Evolutionary conservation across 64 coral and sea anemone species (phyloP).

Genomic region (Porites australiensis): DNA sequence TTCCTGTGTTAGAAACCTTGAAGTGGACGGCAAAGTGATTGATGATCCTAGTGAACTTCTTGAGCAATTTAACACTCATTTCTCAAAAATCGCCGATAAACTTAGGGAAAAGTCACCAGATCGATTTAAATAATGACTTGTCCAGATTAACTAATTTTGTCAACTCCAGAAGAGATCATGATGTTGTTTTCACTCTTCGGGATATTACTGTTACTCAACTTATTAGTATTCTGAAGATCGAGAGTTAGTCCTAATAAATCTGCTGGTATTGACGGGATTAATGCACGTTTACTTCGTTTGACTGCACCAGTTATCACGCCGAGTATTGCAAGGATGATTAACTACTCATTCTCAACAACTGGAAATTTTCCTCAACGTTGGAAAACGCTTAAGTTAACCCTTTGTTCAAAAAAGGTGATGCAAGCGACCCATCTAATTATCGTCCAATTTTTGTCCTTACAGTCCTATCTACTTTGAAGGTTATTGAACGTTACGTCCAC

Average conservation of each 20-base stretch:
- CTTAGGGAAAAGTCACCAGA: constrained; percentile 17
- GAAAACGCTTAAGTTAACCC: not conserved
- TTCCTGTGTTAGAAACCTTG: not conserved
- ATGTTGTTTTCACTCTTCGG: constrained; percentile 33
- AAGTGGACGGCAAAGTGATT: not conserved
- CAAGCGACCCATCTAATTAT: not conserved
- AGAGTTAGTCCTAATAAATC: constrained; percentile 32
- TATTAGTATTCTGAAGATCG: not conserved
- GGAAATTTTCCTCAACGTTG: too few species aligned
- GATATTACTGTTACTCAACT: constrained; percentile 30
- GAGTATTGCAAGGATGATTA: constrained; percentile 47
- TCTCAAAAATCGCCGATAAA: constrained; percentile 64
- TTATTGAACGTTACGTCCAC: constrained; percentile 38
- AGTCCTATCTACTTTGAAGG: constrained; percentile 18
- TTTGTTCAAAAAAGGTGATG: constrained; percentile 63
- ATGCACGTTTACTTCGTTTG: constrained; percentile 46
- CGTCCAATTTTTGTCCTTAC: not conserved
- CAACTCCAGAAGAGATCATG: not conserved
- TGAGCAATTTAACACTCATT: constrained; percentile 59
- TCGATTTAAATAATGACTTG: not conserved
- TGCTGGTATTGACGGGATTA: constrained; percentile 40
- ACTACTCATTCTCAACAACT: constrained; percentile 26
- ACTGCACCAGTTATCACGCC: constrained; percentile 46
- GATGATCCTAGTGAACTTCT: not conserved
- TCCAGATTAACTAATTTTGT: constrained; percentile 36